These are phyloP conservation scores for Eurystomus gularis DNA, from an alignment of 2,113 vertebrate genomes.

Conservation along the genomic window DNA sequence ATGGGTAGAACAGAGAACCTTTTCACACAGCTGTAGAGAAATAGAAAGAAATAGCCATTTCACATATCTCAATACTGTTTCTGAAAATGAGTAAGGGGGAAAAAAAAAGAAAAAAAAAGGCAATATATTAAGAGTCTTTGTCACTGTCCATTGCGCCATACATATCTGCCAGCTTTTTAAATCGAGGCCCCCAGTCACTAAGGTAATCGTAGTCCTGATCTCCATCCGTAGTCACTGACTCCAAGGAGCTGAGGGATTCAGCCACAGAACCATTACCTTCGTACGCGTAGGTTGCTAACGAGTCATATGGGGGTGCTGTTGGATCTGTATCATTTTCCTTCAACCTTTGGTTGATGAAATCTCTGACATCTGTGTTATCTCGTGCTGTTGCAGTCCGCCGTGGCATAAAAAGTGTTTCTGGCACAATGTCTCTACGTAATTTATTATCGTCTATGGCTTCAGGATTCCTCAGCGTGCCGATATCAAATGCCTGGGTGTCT, in stretches of 20 bases:
- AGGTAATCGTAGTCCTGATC: conserved; percentile 97
- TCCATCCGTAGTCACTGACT: conserved; percentile 88
- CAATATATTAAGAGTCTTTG: conserved; percentile 85
- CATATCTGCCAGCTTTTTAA: conserved; percentile 96
- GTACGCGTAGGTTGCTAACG: conserved; percentile 93
- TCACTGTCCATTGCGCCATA: conserved; percentile 90
- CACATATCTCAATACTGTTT: conserved; percentile 57
- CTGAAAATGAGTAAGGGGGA: conserved; percentile 10
- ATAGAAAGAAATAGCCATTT: conserved; percentile 68
- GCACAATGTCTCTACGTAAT: conserved; percentile 89
- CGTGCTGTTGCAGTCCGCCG: conserved; percentile 77
- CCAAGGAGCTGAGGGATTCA: conserved; percentile 91
- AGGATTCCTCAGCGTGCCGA: conserved; percentile 91
- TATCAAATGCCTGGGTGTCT: conserved; percentile 97
- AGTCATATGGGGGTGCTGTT: conserved; percentile 93
- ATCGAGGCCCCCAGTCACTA: conserved; percentile 93
- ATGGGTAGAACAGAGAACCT: conserved; percentile 63
- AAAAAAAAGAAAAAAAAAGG: conserved; percentile 45
- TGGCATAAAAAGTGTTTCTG: conserved; percentile 85
- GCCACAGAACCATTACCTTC: conserved; percentile 92
- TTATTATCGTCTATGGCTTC: conserved; percentile 93
- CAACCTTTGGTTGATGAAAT: conserved; percentile 95
- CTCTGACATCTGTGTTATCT: conserved; percentile 90
- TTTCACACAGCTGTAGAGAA: conserved; percentile 69
- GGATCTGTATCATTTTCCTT: conserved; percentile 93